These are phyloP conservation scores for Girardinus metallicus DNA, from an alignment of 2,797 vertebrate species.

Conservation along the genomic window DNA sequence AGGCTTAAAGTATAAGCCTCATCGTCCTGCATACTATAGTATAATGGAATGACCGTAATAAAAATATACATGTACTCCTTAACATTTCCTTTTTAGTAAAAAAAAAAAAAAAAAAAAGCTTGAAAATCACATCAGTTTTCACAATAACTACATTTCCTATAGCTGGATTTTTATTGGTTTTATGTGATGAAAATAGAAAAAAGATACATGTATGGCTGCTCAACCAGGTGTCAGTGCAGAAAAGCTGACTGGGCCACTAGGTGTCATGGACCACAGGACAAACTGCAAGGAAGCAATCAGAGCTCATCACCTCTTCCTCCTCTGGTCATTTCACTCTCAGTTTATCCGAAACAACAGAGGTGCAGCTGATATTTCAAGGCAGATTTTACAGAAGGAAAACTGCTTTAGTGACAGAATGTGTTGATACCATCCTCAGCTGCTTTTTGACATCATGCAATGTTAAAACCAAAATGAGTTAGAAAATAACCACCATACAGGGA, in stretches of 20 bases:
- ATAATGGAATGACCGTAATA: conserved; percentile 41
- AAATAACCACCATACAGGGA: conserved; percentile 30
- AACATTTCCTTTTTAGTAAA: conserved; percentile 28
- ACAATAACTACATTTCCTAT: conserved; percentile 33
- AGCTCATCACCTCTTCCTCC: neutral
- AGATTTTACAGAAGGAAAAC: conserved; percentile 38
- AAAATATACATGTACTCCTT: conserved; percentile 39
- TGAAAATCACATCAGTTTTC: conserved; percentile 29
- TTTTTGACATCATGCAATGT: conserved; percentile 33
- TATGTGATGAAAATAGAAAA: conserved; percentile 38
- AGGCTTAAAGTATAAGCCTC: conserved; percentile 23
- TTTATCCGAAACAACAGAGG: conserved; percentile 21
- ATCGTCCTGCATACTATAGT: conserved; percentile 18
- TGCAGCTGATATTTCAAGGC: conserved; percentile 3
- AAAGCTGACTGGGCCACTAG: conserved; percentile 33
- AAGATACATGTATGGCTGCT: conserved; percentile 51
- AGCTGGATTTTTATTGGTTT: conserved; percentile 39
- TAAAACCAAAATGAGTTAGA: conserved; percentile 26
- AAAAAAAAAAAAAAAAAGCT: conserved; percentile 13
- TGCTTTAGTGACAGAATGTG: conserved; percentile 59
- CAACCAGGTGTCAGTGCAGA: conserved; percentile 31
- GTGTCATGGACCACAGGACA: conserved; percentile 54
- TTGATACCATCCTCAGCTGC: conserved; percentile 37
- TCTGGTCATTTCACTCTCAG: conserved; percentile 22
- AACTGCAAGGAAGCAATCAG: conserved; percentile 42